phyloP scores from a whole-genome alignment of 2,113 vertebrate genomes.

The Hymenochirus boettgeri region DNA sequence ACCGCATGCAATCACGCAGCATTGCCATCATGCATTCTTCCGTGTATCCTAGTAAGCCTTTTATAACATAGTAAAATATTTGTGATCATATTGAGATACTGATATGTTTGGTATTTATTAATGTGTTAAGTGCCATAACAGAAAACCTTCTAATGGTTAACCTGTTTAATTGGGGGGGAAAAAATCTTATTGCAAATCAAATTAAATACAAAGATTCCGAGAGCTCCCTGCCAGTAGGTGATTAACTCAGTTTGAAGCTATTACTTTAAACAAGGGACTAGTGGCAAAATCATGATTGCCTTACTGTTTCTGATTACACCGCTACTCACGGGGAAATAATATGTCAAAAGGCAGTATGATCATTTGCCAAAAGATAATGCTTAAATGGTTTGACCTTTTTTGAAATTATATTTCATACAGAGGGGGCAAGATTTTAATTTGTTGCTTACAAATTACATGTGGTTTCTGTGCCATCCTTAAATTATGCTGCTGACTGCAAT shows the following conservation, averaged over 20 bases:
- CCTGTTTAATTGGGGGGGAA: background rate
- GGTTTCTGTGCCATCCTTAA: conserved; percentile 20
- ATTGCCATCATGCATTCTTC: too few species aligned
- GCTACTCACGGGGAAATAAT: background rate
- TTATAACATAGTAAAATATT: too few species aligned
- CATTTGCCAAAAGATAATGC: background rate
- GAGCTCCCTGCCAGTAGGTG: background rate
- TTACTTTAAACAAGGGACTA: conserved; percentile 17
- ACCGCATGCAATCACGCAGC: too few species aligned
- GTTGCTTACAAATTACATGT: conserved; percentile 20
- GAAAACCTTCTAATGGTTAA: too few species aligned
- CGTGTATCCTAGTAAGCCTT: too few species aligned
- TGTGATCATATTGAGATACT: too few species aligned
- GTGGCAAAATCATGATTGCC: background rate
- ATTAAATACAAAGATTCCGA: conserved; percentile 3
- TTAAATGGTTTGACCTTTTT: conserved; percentile 9
- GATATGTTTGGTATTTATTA: too few species aligned
- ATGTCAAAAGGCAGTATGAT: background rate
- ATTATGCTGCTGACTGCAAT: conserved; percentile 1
- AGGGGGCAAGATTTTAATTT: conserved; percentile 20
- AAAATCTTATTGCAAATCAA: background rate
- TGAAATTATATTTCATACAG: conserved; percentile 11
- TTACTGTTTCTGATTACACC: background rate
- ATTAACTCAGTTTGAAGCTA: conserved; percentile 31
- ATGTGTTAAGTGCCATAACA: too few species aligned